Percentiles rank a stretch among this genome's conserved stretches.
Evolutionary conservation across 92 coral and sea anemone genomes (phyloP).

Genomic region (Nematostella vectensis): DNA sequence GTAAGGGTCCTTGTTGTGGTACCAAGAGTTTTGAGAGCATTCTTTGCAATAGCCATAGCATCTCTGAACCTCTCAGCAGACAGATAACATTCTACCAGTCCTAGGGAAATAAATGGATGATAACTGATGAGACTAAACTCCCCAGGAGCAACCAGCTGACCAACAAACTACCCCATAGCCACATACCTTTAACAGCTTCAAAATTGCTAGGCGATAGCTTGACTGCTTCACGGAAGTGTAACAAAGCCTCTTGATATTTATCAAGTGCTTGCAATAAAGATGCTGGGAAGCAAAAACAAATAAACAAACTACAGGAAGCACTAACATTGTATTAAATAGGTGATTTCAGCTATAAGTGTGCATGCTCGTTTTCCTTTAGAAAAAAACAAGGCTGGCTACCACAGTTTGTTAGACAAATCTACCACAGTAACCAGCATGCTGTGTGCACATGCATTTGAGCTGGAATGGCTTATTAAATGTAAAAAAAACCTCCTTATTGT

Average conservation of each 20-base stretch:
- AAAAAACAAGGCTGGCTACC: no score
- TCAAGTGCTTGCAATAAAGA: constrained; percentile 76
- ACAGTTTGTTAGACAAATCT: no score
- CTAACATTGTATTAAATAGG: no score
- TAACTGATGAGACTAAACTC: neutral
- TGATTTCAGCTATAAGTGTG: no score
- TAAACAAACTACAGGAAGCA: no score
- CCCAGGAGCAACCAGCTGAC: no score
- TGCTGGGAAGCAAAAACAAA: constrained; percentile 31
- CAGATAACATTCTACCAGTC: constrained; percentile 89
- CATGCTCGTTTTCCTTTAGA: no score
- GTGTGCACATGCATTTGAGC: no score
- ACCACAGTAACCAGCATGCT: no score
- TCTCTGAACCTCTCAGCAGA: constrained; percentile 77
- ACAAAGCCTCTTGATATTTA: constrained; percentile 80
- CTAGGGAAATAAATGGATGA: constrained; percentile 20
- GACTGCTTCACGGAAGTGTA: constrained; percentile 91
- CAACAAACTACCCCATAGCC: no score
- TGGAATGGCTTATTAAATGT: no score
- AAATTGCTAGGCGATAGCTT: constrained; percentile 86
- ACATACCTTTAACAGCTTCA: constrained; percentile 93
- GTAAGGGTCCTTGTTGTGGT: constrained; percentile 82
- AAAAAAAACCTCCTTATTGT: no score
- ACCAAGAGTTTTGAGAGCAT: constrained; percentile 87
- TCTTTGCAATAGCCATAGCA: constrained; percentile 84